phyloP scores from a whole-genome alignment of 1,140 invertebrate genomes.

The Laodelphax striatellus region DNA sequence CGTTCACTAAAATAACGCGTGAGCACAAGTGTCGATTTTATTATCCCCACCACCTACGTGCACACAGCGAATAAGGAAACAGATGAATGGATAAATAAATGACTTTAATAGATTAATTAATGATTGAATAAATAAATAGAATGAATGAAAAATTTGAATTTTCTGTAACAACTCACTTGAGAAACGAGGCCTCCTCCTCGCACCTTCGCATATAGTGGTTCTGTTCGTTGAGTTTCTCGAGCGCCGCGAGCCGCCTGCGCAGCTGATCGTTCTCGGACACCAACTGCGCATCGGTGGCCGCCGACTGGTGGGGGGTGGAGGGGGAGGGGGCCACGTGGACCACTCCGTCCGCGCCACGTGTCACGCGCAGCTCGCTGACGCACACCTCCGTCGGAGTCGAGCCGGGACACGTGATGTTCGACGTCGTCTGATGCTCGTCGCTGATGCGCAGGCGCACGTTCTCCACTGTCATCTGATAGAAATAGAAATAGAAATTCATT shows the following conservation, averaged over 20 bases:
- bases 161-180: constrained; percentile 28
- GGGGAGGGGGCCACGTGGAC: constrained; percentile 41
- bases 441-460: constrained; percentile 54
- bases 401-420: constrained; percentile 71
- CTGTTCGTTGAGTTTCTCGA: constrained; percentile 49
- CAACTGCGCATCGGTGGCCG: neutral
- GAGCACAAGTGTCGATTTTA: too few relatives aligned
- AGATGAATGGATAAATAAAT: too few relatives aligned
- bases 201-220: constrained; percentile 42
- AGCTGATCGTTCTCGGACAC: constrained; percentile 49
- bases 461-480: constrained; percentile 47
- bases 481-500: constrained; percentile 18
- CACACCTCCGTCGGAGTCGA: constrained; percentile 65
- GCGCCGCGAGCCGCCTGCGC: constrained; percentile 40
- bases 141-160: neutral
- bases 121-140: too few relatives aligned
- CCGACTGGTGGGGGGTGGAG: neutral
- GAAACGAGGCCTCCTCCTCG: constrained; percentile 47
- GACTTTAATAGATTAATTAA: too few relatives aligned
- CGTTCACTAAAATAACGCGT: too few relatives aligned
- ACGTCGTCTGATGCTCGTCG: constrained; percentile 62
- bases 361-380: constrained; percentile 54
- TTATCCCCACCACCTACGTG: too few relatives aligned
- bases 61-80: too few relatives aligned
- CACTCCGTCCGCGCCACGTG: constrained; percentile 52